A percentile compares a stretch with the other conserved stretches of the same genome.
phyloP scores from a whole-genome alignment of 1,140 invertebrate genomes.

The Amphibalanus amphitrite region DNA sequence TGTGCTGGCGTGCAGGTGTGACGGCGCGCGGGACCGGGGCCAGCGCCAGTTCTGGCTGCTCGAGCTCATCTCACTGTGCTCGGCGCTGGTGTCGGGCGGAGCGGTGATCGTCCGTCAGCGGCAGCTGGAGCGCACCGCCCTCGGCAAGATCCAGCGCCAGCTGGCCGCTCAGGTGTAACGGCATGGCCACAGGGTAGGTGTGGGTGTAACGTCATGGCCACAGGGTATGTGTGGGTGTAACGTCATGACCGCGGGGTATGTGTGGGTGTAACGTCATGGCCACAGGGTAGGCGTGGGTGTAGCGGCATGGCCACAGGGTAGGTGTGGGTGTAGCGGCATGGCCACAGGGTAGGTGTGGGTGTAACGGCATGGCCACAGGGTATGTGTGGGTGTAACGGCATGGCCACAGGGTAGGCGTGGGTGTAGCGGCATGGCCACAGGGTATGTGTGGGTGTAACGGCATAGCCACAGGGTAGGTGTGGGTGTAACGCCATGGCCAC shows the following conservation, averaged over 20 bases:
- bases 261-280: not conserved
- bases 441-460: not conserved
- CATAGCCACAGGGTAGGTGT: not conserved
- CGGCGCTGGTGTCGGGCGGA: not conserved
- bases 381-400: not conserved
- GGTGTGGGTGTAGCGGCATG: not conserved
- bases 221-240: too few relatives aligned
- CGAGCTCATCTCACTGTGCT: not conserved
- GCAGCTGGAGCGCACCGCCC: not conserved
- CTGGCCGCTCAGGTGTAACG: too few relatives aligned
- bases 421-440: not conserved
- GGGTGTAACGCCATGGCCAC: not conserved
- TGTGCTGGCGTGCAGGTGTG: too few relatives aligned
- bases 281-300: not conserved
- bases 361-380: not conserved
- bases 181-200: too few relatives aligned
- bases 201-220: too few relatives aligned
- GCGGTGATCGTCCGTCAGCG: not conserved
- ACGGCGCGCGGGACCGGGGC: too few relatives aligned
- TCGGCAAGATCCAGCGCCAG: not conserved
- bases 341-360: not conserved
- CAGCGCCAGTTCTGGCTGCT: not conserved
- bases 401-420: not conserved
- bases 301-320: not conserved
- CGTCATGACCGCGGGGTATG: not conserved